phyloP scores from a whole-genome alignment of 2,888 invertebrate genomes.

The Acleris laterana region DNA sequence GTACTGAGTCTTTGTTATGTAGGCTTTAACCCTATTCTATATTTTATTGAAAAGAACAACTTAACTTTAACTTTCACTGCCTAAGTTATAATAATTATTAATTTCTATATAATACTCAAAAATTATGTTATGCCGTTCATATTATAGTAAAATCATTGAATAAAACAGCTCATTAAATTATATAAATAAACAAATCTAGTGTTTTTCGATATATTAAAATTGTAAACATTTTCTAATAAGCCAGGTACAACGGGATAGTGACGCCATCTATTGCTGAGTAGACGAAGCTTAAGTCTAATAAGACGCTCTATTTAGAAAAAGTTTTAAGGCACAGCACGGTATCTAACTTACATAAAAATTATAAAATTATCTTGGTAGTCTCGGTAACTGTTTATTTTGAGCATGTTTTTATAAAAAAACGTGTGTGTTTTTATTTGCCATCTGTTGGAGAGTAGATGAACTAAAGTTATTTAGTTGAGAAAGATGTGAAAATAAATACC shows the following conservation, averaged over 20 bases:
- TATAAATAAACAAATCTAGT: not conserved
- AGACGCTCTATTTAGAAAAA: not conserved
- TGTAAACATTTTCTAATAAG: not conserved
- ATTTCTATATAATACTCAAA: too few species aligned
- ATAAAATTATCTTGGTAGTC: not conserved
- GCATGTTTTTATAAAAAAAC: too few species aligned
- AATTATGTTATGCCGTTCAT: too few species aligned
- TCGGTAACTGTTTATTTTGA: not conserved
- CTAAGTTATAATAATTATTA: too few species aligned
- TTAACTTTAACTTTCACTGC: too few species aligned
- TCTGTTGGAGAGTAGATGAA: constrained; percentile 47
- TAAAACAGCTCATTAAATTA: not conserved
- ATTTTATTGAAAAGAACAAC: too few species aligned
- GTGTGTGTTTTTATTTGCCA: not conserved
- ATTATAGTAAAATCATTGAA: too few species aligned
- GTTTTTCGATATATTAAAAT: too few species aligned
- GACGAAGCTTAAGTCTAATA: constrained; percentile 31
- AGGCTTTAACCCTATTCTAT: too few species aligned
- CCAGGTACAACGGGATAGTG: not conserved
- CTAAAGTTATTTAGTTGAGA: constrained; percentile 11
- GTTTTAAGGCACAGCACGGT: not conserved
- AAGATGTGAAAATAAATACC: not conserved
- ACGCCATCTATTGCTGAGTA: constrained; percentile 57
- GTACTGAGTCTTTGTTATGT: too few species aligned
- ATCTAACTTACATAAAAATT: not conserved